phyloP scores from a whole-genome alignment of 2,888 invertebrate species.

The Cylloceria caligata region DNA sequence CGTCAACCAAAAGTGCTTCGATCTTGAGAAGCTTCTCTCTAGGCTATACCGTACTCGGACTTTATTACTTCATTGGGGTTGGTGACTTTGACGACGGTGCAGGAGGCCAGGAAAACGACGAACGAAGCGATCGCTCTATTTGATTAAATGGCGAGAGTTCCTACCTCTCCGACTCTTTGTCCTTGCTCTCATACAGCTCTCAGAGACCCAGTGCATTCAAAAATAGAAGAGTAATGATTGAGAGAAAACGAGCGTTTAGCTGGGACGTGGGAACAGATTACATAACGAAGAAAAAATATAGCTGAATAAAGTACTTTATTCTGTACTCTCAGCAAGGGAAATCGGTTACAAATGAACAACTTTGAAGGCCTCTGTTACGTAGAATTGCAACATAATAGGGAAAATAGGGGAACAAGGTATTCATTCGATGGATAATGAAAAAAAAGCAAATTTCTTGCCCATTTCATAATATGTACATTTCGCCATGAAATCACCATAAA shows the following conservation, averaged over 20 bases:
- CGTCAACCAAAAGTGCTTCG: conserved; percentile 46
- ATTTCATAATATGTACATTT: too few species aligned
- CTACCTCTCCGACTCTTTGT: conserved; percentile 32
- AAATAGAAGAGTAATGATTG: conserved; percentile 7
- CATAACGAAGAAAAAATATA: conserved; percentile 13
- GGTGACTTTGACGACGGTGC: conserved; percentile 46
- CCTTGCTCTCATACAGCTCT: conserved; percentile 12
- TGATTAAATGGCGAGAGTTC: conserved; percentile 50
- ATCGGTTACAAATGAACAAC: conserved; percentile 32
- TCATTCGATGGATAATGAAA: not conserved
- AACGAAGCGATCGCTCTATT: conserved; percentile 43
- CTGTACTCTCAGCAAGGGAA: not conserved
- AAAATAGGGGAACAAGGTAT: not conserved
- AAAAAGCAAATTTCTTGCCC: too few species aligned
- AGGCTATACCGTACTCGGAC: conserved; percentile 23
- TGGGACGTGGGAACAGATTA: not conserved
- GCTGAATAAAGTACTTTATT: conserved; percentile 15
- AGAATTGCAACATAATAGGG: not conserved
- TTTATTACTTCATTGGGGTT: conserved; percentile 55
- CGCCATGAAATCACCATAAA: too few species aligned
- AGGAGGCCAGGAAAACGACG: conserved; percentile 27
- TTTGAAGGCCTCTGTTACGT: not conserved
- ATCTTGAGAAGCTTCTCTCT: conserved; percentile 46
- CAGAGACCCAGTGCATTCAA: conserved; percentile 19
- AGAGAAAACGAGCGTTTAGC: conserved; percentile 34